Percentiles rank a stretch among this genome's conserved stretches.
These are phyloP conservation scores for Notodonta dromedarius DNA, from an alignment of 2,888 invertebrate genomes.

Conservation along the genomic window DNA sequence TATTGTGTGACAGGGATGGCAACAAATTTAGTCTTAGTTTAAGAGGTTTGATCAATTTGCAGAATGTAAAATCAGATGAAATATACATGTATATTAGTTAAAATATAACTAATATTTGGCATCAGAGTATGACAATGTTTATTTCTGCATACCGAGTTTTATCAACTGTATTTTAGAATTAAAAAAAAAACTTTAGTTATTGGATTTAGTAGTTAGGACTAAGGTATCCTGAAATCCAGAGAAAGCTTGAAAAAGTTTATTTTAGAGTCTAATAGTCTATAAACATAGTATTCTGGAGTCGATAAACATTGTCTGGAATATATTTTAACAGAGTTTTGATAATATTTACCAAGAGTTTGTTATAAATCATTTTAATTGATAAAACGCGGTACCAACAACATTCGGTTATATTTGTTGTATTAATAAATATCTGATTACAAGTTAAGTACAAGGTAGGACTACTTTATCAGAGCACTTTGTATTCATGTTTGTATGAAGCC, in stretches of 20 bases:
- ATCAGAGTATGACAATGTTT: conserved; percentile 59
- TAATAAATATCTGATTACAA: conserved; percentile 63
- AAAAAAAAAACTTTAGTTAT: neutral
- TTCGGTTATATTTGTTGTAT: conserved; percentile 31
- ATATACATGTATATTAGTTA: conserved; percentile 56
- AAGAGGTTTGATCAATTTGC: conserved; percentile 4
- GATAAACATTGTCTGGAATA: too few relatives aligned
- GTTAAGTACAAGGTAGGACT: conserved; percentile 75
- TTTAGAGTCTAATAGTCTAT: too few relatives aligned
- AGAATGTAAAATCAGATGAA: conserved; percentile 19
- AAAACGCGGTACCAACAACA: conserved; percentile 36
- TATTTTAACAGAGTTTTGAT: too few relatives aligned
- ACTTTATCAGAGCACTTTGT: conserved; percentile 69
- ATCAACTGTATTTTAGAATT: neutral
- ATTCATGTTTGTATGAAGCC: conserved; percentile 34
- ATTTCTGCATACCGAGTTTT: conserved; percentile 38
- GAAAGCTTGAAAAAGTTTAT: too few relatives aligned
- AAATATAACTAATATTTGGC: conserved; percentile 72
- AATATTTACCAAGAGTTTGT: too few relatives aligned
- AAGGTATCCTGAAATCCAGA: too few relatives aligned
- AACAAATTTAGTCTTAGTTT: neutral
- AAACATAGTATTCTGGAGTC: too few relatives aligned
- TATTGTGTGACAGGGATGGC: neutral
- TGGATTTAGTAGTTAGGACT: too few relatives aligned
- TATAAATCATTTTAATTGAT: neutral